A percentile compares a stretch with the other conserved stretches of the same genome.
These are phyloP conservation scores for Drosophila flavopinicola DNA, from an alignment of 2,888 invertebrate genomes.

Conservation along the genomic window DNA sequence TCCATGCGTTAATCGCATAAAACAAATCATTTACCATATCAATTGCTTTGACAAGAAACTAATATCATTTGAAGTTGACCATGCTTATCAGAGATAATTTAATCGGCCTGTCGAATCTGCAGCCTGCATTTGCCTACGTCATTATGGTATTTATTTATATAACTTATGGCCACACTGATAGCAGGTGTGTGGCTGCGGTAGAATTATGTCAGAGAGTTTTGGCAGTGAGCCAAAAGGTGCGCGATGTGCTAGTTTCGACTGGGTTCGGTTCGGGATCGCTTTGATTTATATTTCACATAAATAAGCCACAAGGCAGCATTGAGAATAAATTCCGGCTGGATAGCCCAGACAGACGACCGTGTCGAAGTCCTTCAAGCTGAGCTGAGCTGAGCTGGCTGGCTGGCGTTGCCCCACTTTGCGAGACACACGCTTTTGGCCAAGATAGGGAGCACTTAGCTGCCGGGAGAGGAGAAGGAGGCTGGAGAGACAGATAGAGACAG, in stretches of 20 bases:
- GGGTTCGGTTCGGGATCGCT: slow-evolving; percentile 10
- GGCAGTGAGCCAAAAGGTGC: slow-evolving; percentile 12
- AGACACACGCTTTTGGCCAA: background rate
- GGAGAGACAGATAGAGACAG: background rate
- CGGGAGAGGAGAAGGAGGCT: background rate
- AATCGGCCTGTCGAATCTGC: slow-evolving; percentile 1
- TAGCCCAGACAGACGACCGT: slow-evolving; percentile 17
- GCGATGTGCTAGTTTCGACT: slow-evolving; percentile 22
- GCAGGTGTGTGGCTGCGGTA: background rate
- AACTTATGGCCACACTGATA: slow-evolving; percentile 1
- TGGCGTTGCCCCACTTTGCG: background rate
- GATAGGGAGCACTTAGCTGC: slow-evolving; percentile 13
- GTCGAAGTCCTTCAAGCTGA: slow-evolving; percentile 13
- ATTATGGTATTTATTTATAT: background rate
- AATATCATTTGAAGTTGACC: slow-evolving; percentile 8
- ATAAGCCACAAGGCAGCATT: slow-evolving; percentile 17
- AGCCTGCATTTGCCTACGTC: slow-evolving; percentile 8
- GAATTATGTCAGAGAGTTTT: background rate
- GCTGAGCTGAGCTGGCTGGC: slow-evolving; percentile 7
- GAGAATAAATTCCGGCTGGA: slow-evolving; percentile 20
- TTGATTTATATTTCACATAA: slow-evolving; percentile 55
- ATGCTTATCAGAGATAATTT: slow-evolving; percentile 7
- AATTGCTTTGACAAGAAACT: slow-evolving; percentile 18
- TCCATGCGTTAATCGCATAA: too few species aligned
- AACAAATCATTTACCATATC: slow-evolving; percentile 5